A percentile compares a stretch with the other conserved stretches of the same genome.
Evolutionary conservation across 1,140 invertebrate species (phyloP).

Genomic region (Dufourea novaeangliae): DNA sequence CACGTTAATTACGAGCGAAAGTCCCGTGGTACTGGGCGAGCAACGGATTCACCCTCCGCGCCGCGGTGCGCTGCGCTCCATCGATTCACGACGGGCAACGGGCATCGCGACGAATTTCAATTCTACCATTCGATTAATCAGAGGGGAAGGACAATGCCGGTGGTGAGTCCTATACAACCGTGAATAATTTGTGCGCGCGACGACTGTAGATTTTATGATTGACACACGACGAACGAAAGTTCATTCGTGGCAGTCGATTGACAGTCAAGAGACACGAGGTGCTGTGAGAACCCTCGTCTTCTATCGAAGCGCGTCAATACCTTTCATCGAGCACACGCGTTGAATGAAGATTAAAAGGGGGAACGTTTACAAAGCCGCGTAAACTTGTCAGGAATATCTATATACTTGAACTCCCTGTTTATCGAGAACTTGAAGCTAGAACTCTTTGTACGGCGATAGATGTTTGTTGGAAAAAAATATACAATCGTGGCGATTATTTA

Average conservation of each 20-base stretch:
- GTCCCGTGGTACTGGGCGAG: no score
- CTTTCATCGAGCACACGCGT: slow-evolving; percentile 35
- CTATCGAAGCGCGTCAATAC: slow-evolving; percentile 45
- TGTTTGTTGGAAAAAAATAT: slow-evolving; percentile 47
- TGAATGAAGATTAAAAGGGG: slow-evolving; percentile 49
- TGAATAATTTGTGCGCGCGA: neutral
- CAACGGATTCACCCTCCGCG: neutral
- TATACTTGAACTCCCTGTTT: slow-evolving; percentile 2
- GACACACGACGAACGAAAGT: slow-evolving; percentile 24
- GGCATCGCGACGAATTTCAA: neutral
- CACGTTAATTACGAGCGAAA: slow-evolving; percentile 66
- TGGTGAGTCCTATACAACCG: neutral
- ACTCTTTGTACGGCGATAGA: slow-evolving; percentile 31
- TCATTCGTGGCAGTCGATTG: slow-evolving; percentile 39
- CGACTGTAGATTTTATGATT: slow-evolving; percentile 33
- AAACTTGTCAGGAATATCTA: neutral
- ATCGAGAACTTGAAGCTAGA: slow-evolving; percentile 21
- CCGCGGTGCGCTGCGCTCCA: neutral
- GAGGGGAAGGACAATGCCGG: neutral
- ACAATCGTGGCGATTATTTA: slow-evolving; percentile 47
- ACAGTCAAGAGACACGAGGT: slow-evolving; percentile 33
- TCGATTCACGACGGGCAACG: neutral
- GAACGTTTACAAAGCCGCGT: neutral
- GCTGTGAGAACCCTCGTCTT: neutral
- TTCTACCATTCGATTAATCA: neutral